Conservation (phyloP, 2,888 invertebrate genomes). For the Trichopoda pennipes region DNA sequence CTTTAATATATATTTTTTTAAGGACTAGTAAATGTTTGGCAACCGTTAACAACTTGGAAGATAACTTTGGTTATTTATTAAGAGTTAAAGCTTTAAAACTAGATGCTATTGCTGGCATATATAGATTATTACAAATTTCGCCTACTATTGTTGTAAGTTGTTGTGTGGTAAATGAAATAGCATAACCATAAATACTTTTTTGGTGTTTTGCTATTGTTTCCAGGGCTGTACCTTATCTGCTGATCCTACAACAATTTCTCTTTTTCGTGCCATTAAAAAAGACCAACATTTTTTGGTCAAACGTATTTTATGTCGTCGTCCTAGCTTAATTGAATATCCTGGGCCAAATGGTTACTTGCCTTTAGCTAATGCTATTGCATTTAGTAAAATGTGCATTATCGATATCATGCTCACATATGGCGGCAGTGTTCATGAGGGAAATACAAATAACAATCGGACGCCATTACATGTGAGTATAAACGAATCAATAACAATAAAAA, state of each 20-base stretch:
- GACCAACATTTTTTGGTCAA: conserved; percentile 79
- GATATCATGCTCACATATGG: conserved; percentile 78
- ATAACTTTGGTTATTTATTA: conserved; percentile 78
- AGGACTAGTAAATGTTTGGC: conserved; percentile 71
- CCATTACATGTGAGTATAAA: conserved; percentile 78
- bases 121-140: conserved; percentile 73
- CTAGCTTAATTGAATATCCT: conserved; percentile 77
- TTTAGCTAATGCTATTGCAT: conserved; percentile 78
- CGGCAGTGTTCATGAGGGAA: conserved; percentile 77
- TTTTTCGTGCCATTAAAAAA: conserved; percentile 79
- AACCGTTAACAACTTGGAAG: conserved; percentile 75
- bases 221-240: conserved; percentile 76
- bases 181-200: neutral
- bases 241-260: conserved; percentile 75
- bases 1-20: neutral
- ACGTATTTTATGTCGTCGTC: conserved; percentile 76
- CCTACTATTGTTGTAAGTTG: conserved; percentile 75
- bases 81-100: conserved; percentile 76
- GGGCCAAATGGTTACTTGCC: conserved; percentile 79
- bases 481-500: neutral
- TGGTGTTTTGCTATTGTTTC: neutral
- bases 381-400: conserved; percentile 77
- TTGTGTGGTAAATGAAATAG: neutral
- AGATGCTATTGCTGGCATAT: conserved; percentile 68
- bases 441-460: conserved; percentile 76